These are phyloP conservation scores for Umimayanthus chanpuru DNA, from an alignment of 92 coral and sea anemone species.

Conservation along the genomic window DNA sequence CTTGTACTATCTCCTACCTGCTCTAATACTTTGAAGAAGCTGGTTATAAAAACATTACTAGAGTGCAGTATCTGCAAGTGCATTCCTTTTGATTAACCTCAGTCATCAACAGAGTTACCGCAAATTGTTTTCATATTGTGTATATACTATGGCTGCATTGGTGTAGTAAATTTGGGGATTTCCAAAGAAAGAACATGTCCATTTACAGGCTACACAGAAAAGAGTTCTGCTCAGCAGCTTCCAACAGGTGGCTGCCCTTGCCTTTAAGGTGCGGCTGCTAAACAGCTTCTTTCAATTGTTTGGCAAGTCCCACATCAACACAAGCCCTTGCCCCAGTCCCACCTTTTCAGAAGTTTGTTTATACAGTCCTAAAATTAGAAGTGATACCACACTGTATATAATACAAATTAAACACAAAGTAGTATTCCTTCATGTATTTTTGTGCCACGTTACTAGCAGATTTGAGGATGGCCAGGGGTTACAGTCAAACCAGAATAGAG, in stretches of 20 bases:
- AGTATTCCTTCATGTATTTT: background rate
- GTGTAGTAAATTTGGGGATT: background rate
- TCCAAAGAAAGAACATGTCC: background rate
- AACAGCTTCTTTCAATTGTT: background rate
- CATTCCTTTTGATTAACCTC: background rate
- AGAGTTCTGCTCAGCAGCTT: background rate
- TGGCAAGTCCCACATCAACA: slow-evolving; percentile 26
- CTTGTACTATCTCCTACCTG: background rate
- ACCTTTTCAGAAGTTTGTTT: background rate
- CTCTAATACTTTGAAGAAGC: slow-evolving; percentile 36
- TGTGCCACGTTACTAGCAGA: too few relatives aligned
- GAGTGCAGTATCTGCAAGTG: slow-evolving; percentile 38
- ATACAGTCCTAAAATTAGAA: slow-evolving; percentile 24
- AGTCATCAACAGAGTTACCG: background rate
- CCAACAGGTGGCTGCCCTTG: slow-evolving; percentile 12
- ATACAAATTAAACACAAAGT: background rate
- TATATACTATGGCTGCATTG: background rate
- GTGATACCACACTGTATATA: background rate
- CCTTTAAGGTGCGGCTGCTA: slow-evolving; percentile 33
- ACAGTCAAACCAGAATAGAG: background rate
- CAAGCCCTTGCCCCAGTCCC: slow-evolving; percentile 25
- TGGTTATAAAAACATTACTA: slow-evolving; percentile 28
- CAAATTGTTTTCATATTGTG: background rate
- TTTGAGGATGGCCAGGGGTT: too few relatives aligned
- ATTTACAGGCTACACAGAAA: background rate